These are phyloP conservation scores for Parasteatoda lunata DNA, from an alignment of 2,888 invertebrate species.

Conservation along the genomic window DNA sequence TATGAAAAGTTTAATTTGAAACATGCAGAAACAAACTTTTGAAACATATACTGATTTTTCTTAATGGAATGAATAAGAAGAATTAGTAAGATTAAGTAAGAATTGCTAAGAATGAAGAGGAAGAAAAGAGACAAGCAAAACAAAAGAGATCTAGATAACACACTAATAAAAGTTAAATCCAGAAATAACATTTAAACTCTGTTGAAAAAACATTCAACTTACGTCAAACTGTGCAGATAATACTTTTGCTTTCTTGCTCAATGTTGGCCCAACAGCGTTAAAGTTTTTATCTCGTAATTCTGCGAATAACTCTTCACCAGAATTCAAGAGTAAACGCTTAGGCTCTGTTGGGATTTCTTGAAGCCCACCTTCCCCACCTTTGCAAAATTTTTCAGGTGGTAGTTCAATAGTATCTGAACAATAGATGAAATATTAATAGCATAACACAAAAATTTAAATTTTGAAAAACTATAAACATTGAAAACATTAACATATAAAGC, in stretches of 20 bases:
- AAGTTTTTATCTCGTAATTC: constrained; percentile 95
- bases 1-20: too few species aligned
- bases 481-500: too few species aligned
- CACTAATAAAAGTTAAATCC: too few species aligned
- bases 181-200: too few species aligned
- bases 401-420: constrained; percentile 83
- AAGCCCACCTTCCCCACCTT: constrained; percentile 72
- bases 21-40: too few species aligned
- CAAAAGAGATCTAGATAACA: too few species aligned
- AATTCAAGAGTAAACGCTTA: constrained; percentile 87
- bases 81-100: too few species aligned
- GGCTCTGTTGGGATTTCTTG: constrained; percentile 80
- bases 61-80: too few species aligned
- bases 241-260: constrained; percentile 89
- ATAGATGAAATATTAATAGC: background rate
- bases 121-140: too few species aligned
- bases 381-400: constrained; percentile 87
- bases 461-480: background rate
- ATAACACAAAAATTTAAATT: background rate
- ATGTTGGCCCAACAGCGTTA: constrained; percentile 88
- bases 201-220: constrained; percentile 67
- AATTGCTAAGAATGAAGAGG: too few species aligned
- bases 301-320: constrained; percentile 88
- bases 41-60: too few species aligned
- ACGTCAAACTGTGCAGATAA: constrained; percentile 85